Base-by-base conservation (phyloP, 2,888 invertebrate genomes). In the Sipha maydis region DNA sequence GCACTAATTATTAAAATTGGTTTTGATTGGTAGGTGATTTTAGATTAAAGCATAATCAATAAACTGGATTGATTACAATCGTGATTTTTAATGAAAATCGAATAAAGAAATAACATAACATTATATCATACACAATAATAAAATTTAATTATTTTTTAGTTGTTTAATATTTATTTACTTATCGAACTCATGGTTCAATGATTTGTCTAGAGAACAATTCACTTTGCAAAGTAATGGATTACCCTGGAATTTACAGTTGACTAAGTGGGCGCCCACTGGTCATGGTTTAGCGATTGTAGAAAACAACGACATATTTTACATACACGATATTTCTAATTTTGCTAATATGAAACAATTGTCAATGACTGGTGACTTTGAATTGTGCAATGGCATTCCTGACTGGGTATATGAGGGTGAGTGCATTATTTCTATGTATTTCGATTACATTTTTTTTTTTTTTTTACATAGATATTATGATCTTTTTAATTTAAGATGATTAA, bases 401-500 rank as follows among this genome's bases (percentile, higher is more conserved):
- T 98, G 98, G 98, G 96, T 98, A 1, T 98, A 98, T 92, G 98
- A 98, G 94, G 97, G 96, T 96, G 91, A 38, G 76, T 61, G 41
- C 7, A 9, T 61, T 61, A 8, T 67, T 67, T 28, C 14, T 11
- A 73, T 31, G 71, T 31, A 31, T 9, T 69, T 69, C 28, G 28
- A 7, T 11, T 8, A 38, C 11, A 41, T 41, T 7, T 41, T 41
- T 41, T 7, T 11, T 41, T 34, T 34, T 34, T 34, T 34, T 34
- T 34, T 41, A 41, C 9, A 48, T 14, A 48, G 48, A 48, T 48
- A 48, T 11, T 14, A 48, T 48, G 48, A 48, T 48, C 11, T 11
- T 14, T 48, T 14, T 48, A 14, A 14, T 14, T 8, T 14, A 48
- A 48, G 14, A 48, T 48, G 11, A 48, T 14, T 48, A 14, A 14